Conservation (phyloP, 2,888 invertebrate species). For the Deilephila elpenor region DNA sequence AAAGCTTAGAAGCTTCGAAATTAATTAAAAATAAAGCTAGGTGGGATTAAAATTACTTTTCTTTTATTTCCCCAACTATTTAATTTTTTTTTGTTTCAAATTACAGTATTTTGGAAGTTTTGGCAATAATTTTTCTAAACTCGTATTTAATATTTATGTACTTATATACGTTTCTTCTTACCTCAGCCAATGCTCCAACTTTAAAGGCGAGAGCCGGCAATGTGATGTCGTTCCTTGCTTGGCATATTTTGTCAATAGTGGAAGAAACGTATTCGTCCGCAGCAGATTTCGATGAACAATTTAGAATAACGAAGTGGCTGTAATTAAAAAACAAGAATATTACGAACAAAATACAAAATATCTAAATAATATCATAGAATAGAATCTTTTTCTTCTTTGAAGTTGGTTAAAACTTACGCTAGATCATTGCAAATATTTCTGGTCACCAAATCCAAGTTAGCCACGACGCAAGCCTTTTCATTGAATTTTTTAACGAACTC, state of each 20-base stretch:
- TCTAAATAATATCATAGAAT: neutral
- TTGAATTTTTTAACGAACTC: constrained; percentile 51
- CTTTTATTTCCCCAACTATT: no score
- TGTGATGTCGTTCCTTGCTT: constrained; percentile 45
- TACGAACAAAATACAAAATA: neutral
- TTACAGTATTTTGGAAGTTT: neutral
- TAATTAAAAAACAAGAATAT: constrained; percentile 17
- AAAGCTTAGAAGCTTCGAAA: no score
- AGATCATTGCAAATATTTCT: constrained; percentile 55
- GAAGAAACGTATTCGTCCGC: constrained; percentile 46
- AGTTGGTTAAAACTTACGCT: constrained; percentile 47
- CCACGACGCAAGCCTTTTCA: constrained; percentile 48
- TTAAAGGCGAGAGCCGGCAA: constrained; percentile 49
- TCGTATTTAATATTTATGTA: neutral
- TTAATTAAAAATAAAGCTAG: no score
- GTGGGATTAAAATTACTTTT: no score
- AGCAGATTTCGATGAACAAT: constrained; percentile 38
- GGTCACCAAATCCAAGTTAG: constrained; percentile 59
- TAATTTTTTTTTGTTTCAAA: no score
- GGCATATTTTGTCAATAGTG: constrained; percentile 50
- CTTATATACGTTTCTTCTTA: constrained; percentile 31
- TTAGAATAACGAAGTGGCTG: constrained; percentile 56
- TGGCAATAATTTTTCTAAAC: no score
- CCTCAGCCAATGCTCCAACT: constrained; percentile 41
- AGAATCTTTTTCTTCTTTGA: neutral